Evolutionary conservation across 1,140 invertebrate species (phyloP).

Genomic region (Reticulitermes speratus): DNA sequence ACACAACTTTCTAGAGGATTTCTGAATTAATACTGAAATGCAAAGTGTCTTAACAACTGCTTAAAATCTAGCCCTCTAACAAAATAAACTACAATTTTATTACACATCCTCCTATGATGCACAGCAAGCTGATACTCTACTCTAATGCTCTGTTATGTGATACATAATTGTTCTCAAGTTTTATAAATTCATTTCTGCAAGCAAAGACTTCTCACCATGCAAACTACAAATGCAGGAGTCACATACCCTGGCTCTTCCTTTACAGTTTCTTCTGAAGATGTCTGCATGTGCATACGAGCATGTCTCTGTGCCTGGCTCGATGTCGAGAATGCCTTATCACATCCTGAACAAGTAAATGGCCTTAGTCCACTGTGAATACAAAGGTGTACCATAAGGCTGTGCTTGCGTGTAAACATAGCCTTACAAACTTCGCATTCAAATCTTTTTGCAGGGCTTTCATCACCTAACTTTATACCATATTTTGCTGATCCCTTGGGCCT

Average conservation of each 20-base stretch:
- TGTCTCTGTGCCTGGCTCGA: constrained; percentile 52
- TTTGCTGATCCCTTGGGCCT: not conserved
- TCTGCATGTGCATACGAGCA: constrained; percentile 61
- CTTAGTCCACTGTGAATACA: constrained; percentile 17
- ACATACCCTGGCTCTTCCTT: constrained; percentile 5
- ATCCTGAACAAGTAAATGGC: constrained; percentile 18
- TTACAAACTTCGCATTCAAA: constrained; percentile 29
- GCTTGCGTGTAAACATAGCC: constrained; percentile 26
- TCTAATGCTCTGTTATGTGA: too few relatives aligned
- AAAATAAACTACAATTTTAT: too few relatives aligned
- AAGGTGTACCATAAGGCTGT: constrained; percentile 22
- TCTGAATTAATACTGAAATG: too few relatives aligned
- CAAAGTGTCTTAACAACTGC: too few relatives aligned
- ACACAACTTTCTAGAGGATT: too few relatives aligned
- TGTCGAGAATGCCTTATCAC: constrained; percentile 18
- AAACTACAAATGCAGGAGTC: too few relatives aligned
- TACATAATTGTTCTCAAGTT: too few relatives aligned
- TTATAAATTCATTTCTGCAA: too few relatives aligned
- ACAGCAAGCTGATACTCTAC: too few relatives aligned
- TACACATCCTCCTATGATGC: too few relatives aligned
- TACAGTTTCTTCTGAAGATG: constrained; percentile 54
- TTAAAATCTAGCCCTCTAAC: too few relatives aligned
- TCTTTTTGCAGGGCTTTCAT: not conserved
- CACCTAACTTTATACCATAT: not conserved
- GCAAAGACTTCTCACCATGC: too few relatives aligned